Percentiles rank a stretch among this genome's conserved stretches.
Evolutionary conservation across 2,113 vertebrate genomes (phyloP).

Genomic region (Galeopterus variegatus): DNA sequence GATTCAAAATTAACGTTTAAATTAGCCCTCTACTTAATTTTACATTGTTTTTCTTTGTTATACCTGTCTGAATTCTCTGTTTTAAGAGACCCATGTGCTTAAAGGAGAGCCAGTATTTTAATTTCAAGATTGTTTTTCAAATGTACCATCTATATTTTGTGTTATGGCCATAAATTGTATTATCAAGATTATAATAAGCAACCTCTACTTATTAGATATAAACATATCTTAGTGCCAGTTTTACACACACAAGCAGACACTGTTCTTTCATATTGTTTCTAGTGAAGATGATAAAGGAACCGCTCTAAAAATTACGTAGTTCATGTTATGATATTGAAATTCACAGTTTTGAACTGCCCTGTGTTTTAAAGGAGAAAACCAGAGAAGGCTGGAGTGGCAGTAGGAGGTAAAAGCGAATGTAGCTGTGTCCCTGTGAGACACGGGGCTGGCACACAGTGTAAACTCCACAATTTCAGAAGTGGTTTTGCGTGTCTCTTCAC

Average conservation of each 20-base stretch:
- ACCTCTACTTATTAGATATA: neutral
- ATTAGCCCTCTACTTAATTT: neutral
- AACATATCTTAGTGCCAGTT: neutral
- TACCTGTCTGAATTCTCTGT: neutral
- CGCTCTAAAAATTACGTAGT: slow-evolving; percentile 5
- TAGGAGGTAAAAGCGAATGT: slow-evolving; percentile 60
- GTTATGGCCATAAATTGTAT: neutral
- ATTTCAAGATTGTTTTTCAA: neutral
- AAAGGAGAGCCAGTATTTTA: neutral
- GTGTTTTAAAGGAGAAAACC: slow-evolving; percentile 29
- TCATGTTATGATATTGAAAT: slow-evolving; percentile 61
- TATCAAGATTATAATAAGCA: neutral
- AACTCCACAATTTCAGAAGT: slow-evolving; percentile 27
- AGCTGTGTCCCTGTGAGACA: slow-evolving; percentile 50
- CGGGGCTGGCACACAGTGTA: neutral
- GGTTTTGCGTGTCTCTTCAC: slow-evolving; percentile 54
- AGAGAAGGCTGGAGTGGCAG: neutral
- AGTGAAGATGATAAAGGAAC: neutral
- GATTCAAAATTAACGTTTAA: neutral
- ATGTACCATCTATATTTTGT: neutral
- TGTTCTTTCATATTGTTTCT: neutral
- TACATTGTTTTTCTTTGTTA: neutral
- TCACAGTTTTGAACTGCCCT: neutral
- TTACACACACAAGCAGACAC: neutral
- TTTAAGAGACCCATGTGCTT: neutral